Evolutionary conservation across 2,113 vertebrate genomes (phyloP), one percentile per base, ranked within the genome.

Genomic region (Brienomyrus brachyistius): DNA sequence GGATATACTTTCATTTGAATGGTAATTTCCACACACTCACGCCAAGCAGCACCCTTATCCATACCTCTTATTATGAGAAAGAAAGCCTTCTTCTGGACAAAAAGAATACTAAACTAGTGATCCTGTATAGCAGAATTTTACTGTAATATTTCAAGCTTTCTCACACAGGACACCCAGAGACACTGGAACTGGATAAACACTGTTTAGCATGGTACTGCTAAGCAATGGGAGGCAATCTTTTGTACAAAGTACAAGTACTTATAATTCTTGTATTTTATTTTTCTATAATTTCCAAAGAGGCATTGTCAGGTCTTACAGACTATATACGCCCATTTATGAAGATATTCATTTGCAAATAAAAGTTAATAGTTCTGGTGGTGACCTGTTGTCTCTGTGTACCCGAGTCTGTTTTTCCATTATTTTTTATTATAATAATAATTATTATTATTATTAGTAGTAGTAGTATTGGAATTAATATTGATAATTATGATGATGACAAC

Each of bases 211-310:
- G 95, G 95, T 96, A 95, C 35, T 98, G 97, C 97, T 98, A 96
- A 98, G 96, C 97, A 97, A 97, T 97, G 97, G 97, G 97, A 96
- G 95, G 95, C 80, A 96, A 95, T 98, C 92, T 96, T 98, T 98
- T 98, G 97, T 98, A 98, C 97, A 98, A 98, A 96, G 97, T 98
- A 98, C 97, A 98, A 98, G 96, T 97, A 97, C 95, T 96, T 96
- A 96, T 96, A 96, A 97, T 97, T 97, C 97, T 95, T 97, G 97
- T 97, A 97, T 97, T 97, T 98, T 98, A 98, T 98, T 98, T 98
- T 98, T 98, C 96, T 98, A 98, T 98, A 91, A 98, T 97, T 98
- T 98, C 97, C 96, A 98, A 97, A 97, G 97, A 96, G 94, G 96
- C 96, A 97, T 98, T 97, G 97, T 97, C 95, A 97, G 96, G 97